Base-by-base conservation (phyloP, 2,797 vertebrate genomes). In the Smutsia gigantea region DNA sequence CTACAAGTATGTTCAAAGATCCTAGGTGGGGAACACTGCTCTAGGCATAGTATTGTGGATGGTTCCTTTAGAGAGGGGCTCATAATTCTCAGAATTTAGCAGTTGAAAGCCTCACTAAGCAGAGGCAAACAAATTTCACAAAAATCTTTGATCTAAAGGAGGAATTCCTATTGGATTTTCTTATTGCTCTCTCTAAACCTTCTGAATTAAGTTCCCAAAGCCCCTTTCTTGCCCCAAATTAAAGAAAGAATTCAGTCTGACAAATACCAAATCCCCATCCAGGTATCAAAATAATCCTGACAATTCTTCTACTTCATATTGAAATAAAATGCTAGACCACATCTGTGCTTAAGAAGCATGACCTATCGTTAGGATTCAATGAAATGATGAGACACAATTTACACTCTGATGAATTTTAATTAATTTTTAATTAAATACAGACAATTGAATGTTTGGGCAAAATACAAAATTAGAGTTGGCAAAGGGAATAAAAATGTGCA, bases 371-470 rank as follows among this genome's bases (percentile, higher is more conserved):
- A 94, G 49, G 66, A 94, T 72, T 93, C 94, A 96, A 51, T 87
- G 69, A 97, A 91, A 96, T 81, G 83, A 96, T 39, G 64, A 90
- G 89, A 61, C 92, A 61, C 83, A 94, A 93, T 97, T 98, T 97
- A 97, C 91, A 97, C 88, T 87, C 91, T 94, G 94, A 91, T 27
- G 61, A 72, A 95, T 93, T 97, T 95, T 96, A 97, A 98, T 97
- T 97, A 94, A 94, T 97, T 98, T 97, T 96, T 87, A 98, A 96
- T 98, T 97, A 97, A 98, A 96, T 87, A 81, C 2, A 89, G 93
- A 90, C 96, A 97, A 97, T 94, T 69, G 78, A 96, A 95, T 97
- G 71, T 75, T 95, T 55, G 85, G 53, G 49, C 55, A 97, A 94
- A 96, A 97, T 86, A 75, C 46, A 93, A 81, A 96, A 81, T 92